phyloP scores from a whole-genome alignment of 2,113 vertebrate genomes.

The Microtus montanus region DNA sequence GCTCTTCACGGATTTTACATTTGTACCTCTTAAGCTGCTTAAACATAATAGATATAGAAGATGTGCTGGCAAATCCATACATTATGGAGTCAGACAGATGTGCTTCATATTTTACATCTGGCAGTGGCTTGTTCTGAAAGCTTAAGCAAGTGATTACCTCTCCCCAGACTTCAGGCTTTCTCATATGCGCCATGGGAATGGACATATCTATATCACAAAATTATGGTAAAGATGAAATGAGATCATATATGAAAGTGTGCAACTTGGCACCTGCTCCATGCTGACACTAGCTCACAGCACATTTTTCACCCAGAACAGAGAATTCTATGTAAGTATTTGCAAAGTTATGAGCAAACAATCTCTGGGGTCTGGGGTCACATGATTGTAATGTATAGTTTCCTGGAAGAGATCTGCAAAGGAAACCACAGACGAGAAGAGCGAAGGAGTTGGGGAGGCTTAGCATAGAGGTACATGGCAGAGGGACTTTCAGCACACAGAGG shows the following conservation, averaged over 20 bases:
- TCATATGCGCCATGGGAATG: background rate
- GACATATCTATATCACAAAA: background rate
- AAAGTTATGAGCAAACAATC: background rate
- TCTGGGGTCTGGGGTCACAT: background rate
- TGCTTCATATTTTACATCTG: background rate
- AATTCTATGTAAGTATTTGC: background rate
- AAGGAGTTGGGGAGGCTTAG: background rate
- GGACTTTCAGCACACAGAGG: background rate
- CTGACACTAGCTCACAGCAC: background rate
- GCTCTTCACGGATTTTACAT: background rate
- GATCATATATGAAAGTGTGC: background rate
- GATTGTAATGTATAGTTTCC: background rate
- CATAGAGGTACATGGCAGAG: background rate
- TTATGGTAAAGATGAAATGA: background rate
- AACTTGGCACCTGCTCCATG: background rate
- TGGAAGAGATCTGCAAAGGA: background rate
- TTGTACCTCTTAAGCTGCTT: background rate
- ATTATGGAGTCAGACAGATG: constrained; percentile 8
- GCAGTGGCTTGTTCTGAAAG: background rate
- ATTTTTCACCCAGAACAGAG: background rate
- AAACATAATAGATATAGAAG: background rate
- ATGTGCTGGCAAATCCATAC: background rate
- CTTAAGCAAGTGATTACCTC: background rate
- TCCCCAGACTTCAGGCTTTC: background rate
- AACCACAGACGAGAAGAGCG: background rate